These are phyloP conservation scores for Sebastes cheni DNA, from an alignment of 2,797 vertebrate species.

Conservation along the genomic window DNA sequence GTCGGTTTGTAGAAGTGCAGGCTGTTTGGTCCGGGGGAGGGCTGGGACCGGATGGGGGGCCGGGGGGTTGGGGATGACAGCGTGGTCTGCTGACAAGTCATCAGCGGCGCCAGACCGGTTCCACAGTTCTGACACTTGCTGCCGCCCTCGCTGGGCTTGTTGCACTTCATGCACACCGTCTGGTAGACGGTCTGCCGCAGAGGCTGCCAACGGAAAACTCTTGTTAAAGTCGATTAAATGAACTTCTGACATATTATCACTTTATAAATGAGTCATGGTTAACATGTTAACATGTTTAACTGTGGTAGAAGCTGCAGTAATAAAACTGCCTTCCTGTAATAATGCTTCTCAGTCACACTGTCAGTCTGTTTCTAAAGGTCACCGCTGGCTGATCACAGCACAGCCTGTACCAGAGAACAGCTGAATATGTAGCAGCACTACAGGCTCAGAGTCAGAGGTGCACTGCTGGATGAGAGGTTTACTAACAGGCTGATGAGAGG, in stretches of 20 bases:
- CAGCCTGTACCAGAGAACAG: neutral
- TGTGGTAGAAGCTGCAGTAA: neutral
- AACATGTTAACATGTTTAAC: neutral
- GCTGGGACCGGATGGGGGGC: slow-evolving; percentile 86
- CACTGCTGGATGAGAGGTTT: neutral
- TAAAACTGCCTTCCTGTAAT: neutral
- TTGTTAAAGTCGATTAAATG: neutral
- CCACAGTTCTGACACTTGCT: slow-evolving; percentile 86
- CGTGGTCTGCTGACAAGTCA: slow-evolving; percentile 78
- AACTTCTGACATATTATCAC: too few relatives aligned
- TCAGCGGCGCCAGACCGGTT: slow-evolving; percentile 62
- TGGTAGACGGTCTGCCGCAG: slow-evolving; percentile 78
- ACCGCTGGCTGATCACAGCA: neutral
- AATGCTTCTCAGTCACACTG: neutral
- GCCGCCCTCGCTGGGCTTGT: slow-evolving; percentile 83
- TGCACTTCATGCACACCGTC: slow-evolving; percentile 83
- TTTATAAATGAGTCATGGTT: too few relatives aligned
- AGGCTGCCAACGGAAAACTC: slow-evolving; percentile 57
- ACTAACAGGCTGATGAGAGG: neutral
- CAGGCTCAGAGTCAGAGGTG: neutral
- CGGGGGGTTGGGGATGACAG: slow-evolving; percentile 81
- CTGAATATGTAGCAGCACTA: neutral
- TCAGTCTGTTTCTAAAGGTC: neutral
- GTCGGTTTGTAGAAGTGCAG: slow-evolving; percentile 85
- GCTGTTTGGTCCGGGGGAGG: slow-evolving; percentile 80